These are phyloP conservation scores for Dasysyrphus albostriatus DNA, from an alignment of 2,888 invertebrate genomes.

Conservation along the genomic window DNA sequence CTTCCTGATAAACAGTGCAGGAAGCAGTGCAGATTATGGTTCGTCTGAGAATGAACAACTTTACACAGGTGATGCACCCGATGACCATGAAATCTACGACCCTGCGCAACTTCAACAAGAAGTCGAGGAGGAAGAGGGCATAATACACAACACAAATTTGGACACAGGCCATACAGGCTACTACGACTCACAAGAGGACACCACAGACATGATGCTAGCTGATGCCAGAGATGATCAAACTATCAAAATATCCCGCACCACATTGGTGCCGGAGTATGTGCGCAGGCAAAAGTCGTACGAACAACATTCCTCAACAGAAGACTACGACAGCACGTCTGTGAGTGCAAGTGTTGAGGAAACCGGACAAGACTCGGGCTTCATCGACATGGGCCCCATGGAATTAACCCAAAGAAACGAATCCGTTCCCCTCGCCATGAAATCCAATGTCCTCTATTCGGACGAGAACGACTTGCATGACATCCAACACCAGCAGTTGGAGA, in stretches of 20 bases:
- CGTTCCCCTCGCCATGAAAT: slow-evolving; percentile 70
- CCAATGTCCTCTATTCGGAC: slow-evolving; percentile 77
- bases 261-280: slow-evolving; percentile 81
- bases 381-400: slow-evolving; percentile 63
- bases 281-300: slow-evolving; percentile 78
- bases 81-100: slow-evolving; percentile 79
- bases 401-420: slow-evolving; percentile 59
- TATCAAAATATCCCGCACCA: slow-evolving; percentile 76
- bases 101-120: slow-evolving; percentile 78
- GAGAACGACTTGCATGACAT: slow-evolving; percentile 72
- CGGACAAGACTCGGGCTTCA: slow-evolving; percentile 52
- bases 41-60: slow-evolving; percentile 67
- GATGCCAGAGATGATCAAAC: slow-evolving; percentile 64
- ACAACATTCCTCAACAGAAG: slow-evolving; percentile 48
- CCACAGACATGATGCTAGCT: slow-evolving; percentile 62
- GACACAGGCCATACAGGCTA: slow-evolving; percentile 76
- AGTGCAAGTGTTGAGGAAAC: slow-evolving; percentile 52
- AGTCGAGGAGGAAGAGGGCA: slow-evolving; percentile 72
- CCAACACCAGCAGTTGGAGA: slow-evolving; percentile 71
- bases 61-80: slow-evolving; percentile 47
- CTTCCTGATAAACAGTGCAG: slow-evolving; percentile 34
- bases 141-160: slow-evolving; percentile 77
- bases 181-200: slow-evolving; percentile 73
- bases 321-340: slow-evolving; percentile 49
- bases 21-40: slow-evolving; percentile 66